These are phyloP conservation scores for Lepus oiostolus DNA, from an alignment of 2,797 vertebrate species.

Conservation along the genomic window DNA sequence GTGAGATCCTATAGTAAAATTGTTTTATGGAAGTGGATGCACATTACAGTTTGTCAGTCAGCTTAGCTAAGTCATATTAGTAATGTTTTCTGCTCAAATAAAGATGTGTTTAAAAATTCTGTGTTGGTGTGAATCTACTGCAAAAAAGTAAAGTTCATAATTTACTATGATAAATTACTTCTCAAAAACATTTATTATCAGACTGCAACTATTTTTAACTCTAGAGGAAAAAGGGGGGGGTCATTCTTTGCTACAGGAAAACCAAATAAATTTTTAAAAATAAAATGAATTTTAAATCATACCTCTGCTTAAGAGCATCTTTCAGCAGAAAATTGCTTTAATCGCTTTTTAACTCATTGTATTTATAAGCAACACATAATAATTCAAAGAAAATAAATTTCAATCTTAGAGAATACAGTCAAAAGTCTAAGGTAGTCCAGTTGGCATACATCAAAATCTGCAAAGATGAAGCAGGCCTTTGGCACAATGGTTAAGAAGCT, in stretches of 20 bases:
- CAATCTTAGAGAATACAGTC: neutral
- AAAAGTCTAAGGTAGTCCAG: neutral
- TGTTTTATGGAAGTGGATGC: neutral
- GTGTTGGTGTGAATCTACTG: neutral
- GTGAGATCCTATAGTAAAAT: constrained; percentile 52
- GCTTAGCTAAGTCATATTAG: constrained; percentile 12
- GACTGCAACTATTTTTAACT: neutral
- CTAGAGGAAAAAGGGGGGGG: neutral
- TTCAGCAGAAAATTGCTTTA: neutral
- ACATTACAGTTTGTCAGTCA: neutral
- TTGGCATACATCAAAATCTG: neutral
- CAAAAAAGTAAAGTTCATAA: neutral
- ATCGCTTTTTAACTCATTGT: neutral
- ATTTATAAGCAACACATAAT: neutral
- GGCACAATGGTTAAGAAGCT: too few species aligned
- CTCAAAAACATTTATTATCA: neutral
- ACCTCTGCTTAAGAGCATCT: constrained; percentile 22
- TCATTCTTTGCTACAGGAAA: neutral
- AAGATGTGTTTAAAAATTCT: constrained; percentile 46
- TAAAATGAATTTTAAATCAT: neutral
- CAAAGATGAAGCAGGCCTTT: neutral
- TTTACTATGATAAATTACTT: constrained; percentile 48
- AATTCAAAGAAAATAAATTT: neutral
- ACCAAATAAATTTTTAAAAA: constrained; percentile 13
- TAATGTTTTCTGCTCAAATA: constrained; percentile 8